phyloP scores from a whole-genome alignment of 2,888 invertebrate genomes.

The Cotesia congregata region DNA sequence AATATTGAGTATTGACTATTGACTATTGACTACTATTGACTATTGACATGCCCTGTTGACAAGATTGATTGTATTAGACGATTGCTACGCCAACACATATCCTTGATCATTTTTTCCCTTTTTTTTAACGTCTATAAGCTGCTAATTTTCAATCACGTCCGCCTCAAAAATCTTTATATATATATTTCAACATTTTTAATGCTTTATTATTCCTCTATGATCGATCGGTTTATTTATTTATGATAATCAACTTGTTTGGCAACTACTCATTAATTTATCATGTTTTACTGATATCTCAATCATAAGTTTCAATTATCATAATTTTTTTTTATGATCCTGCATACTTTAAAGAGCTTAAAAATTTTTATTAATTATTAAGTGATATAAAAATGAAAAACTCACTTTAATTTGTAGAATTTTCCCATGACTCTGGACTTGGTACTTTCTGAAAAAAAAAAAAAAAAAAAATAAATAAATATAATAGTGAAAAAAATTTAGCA shows the following conservation, averaged over 20 bases:
- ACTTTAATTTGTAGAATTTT: too few relatives aligned
- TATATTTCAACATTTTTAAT: not conserved
- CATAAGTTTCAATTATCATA: too few relatives aligned
- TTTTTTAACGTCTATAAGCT: not conserved
- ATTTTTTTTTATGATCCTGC: too few relatives aligned
- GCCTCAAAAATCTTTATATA: not conserved
- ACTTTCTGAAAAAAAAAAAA: too few relatives aligned
- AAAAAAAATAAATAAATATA: too few relatives aligned
- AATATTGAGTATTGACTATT: not conserved
- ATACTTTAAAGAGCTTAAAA: too few relatives aligned
- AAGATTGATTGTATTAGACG: not conserved
- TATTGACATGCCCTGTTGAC: not conserved
- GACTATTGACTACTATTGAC: not conserved
- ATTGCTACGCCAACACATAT: constrained; percentile 1
- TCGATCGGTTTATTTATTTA: not conserved
- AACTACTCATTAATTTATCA: not conserved
- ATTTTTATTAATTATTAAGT: too few relatives aligned
- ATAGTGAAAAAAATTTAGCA: too few relatives aligned
- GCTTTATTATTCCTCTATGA: not conserved
- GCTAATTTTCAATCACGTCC: not conserved
- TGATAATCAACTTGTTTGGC: not conserved
- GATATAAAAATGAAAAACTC: too few relatives aligned
- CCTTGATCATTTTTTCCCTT: not conserved
- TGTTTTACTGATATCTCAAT: too few relatives aligned
- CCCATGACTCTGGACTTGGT: too few relatives aligned